These are phyloP conservation scores for Acleris emargana DNA, from an alignment of 2,888 invertebrate species.

Conservation along the genomic window DNA sequence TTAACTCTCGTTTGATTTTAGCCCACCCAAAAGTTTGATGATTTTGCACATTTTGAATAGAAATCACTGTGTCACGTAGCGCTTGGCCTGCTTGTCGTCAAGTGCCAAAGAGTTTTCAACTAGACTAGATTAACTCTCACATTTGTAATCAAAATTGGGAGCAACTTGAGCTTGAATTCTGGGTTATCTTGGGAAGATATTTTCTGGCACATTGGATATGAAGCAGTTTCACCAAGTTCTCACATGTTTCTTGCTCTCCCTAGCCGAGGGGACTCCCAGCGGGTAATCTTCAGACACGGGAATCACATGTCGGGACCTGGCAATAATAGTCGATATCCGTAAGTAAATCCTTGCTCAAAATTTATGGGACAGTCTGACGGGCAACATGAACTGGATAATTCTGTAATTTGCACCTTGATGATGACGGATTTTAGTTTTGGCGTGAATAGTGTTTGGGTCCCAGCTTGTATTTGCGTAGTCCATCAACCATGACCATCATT, in stretches of 20 bases:
- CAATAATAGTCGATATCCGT: slow-evolving; percentile 88
- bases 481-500: slow-evolving; percentile 26
- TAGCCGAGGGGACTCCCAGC: slow-evolving; percentile 89
- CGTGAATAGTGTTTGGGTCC: slow-evolving; percentile 19
- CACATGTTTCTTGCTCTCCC: slow-evolving; percentile 54
- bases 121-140: slow-evolving; percentile 27
- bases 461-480: slow-evolving; percentile 31
- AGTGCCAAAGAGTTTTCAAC: slow-evolving; percentile 20
- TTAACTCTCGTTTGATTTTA: slow-evolving; percentile 29
- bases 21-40: slow-evolving; percentile 28
- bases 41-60: slow-evolving; percentile 34
- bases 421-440: slow-evolving; percentile 18
- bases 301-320: slow-evolving; percentile 88
- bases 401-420: neutral
- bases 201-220: slow-evolving; percentile 4
- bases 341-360: slow-evolving; percentile 68
- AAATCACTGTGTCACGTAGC: slow-evolving; percentile 35
- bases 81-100: slow-evolving; percentile 36
- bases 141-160: neutral
- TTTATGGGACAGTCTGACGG: slow-evolving; percentile 19
- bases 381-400: slow-evolving; percentile 16
- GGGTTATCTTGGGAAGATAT: slow-evolving; percentile 15
- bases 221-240: slow-evolving; percentile 40
- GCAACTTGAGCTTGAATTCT: neutral
- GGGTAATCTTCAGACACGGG: slow-evolving; percentile 88